These are phyloP conservation scores for Brachystomella parvula DNA, from an alignment of 1,140 invertebrate species.

Conservation along the genomic window DNA sequence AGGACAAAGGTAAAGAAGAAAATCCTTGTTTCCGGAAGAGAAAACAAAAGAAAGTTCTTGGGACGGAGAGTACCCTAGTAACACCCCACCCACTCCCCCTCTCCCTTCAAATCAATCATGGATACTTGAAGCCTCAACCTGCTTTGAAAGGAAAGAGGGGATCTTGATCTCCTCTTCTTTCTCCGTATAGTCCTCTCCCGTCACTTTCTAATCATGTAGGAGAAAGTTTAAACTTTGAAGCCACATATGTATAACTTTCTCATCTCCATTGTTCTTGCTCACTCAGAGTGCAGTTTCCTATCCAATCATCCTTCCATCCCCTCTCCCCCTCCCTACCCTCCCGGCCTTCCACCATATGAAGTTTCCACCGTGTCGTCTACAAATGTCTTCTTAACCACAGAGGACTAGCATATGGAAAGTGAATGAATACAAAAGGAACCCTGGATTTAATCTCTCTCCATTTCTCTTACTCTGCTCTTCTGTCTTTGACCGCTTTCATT, in stretches of 20 bases:
- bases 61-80: not conserved
- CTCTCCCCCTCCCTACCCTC: not conserved
- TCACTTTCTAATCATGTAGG: conserved; percentile 7
- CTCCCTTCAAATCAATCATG: conserved; percentile 7
- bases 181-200: not conserved
- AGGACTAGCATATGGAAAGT: conserved; percentile 6
- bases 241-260: conserved; percentile 11
- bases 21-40: not conserved
- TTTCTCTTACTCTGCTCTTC: not conserved
- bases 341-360: not conserved
- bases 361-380: conserved; percentile 2
- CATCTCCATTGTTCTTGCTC: conserved; percentile 1
- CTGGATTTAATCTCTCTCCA: not conserved
- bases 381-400: conserved; percentile 11
- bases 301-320: not conserved
- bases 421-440: conserved; percentile 6
- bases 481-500: conserved; percentile 19
- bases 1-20: not conserved
- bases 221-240: conserved; percentile 10
- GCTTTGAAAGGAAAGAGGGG: not conserved
- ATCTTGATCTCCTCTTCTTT: conserved; percentile 1
- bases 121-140: not conserved
- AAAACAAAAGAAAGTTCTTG: conserved; percentile 10
- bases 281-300: not conserved
- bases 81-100: not conserved